A percentile compares a stretch with the other conserved stretches of the same genome.
Evolutionary conservation across 1,140 invertebrate genomes (phyloP).

Genomic region (Trichomalopsis sarcophagae): DNA sequence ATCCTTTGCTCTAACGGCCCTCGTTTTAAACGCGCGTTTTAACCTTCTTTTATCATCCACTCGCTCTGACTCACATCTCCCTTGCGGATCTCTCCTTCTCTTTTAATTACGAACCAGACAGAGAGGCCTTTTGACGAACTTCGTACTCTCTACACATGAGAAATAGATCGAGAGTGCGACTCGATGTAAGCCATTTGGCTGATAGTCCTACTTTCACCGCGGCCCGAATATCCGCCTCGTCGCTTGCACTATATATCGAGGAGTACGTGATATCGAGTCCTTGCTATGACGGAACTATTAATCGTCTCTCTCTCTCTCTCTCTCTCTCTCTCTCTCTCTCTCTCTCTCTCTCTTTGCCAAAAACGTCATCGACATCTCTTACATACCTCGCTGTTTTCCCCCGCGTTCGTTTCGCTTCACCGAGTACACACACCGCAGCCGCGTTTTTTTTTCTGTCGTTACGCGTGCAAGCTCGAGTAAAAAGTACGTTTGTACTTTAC

Average conservation of each 20-base stretch:
- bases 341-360: not conserved
- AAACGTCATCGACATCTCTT: slow-evolving; percentile 45
- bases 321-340: slow-evolving; percentile 41
- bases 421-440: no score
- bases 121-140: no score
- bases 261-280: slow-evolving; percentile 52
- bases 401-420: not conserved
- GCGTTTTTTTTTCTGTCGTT: not conserved
- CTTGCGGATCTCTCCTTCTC: not conserved
- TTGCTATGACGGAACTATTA: slow-evolving; percentile 62
- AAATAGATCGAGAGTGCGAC: slow-evolving; percentile 61
- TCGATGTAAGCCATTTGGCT: slow-evolving; percentile 64
- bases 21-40: not conserved
- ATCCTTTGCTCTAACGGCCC: slow-evolving; percentile 14
- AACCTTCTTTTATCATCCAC: slow-evolving; percentile 26
- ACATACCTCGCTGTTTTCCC: no score
- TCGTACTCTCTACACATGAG: not conserved
- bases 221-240: slow-evolving; percentile 48
- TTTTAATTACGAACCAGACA: not conserved
- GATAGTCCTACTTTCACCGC: slow-evolving; percentile 33
- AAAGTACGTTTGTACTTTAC: not conserved
- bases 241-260: slow-evolving; percentile 46
- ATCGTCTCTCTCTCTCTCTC: slow-evolving; percentile 54
- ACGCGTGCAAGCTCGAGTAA: no score
- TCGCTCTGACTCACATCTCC: not conserved